Evolutionary conservation across 2,888 invertebrate genomes (phyloP), one percentile per base, ranked within the genome.

Genomic region (Pimpla rufipes): DNA sequence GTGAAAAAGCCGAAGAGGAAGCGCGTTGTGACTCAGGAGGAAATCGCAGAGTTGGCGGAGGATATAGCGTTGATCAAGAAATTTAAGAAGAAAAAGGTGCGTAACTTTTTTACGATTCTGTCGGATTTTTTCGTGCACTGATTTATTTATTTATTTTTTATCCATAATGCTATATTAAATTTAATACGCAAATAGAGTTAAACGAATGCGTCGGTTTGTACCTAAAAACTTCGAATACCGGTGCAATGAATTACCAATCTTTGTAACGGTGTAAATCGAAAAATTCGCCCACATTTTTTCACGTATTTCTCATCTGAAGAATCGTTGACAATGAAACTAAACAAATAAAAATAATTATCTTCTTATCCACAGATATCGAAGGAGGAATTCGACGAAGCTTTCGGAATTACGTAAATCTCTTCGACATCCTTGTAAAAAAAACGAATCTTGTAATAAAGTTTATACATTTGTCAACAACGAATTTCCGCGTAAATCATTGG

Each of bases 31-130:
- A 96, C 95, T 2, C 95, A 96, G 88, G 96, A 97, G 85, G 97
- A 98, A 89, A 90, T 97, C 35, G 95, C 95, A 40, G 97, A 98
- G 90, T 90, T 98, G 66, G 96, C 96, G 7, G 96, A 95, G 75
- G 98, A 99, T 91, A 96, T 97, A 67, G 95, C 97, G 6, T 94
- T 98, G 29, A 95, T 98, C 82, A 98, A 98, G 92, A 98, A 97
- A 89, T 94, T 98, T 0, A 98, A 98, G 92, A 97, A 96, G 89
- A 96, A 97, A 88, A 98, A 98, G 93, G 95, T 95, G 88, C 18
- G 2, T 29, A n/a, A n/a, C 5, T 29, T 29, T 29, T 29, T 29
- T 29, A 29, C 2, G 16, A 23, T 21, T 2, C 11, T 6, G 23
- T n/a, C 13, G n/a, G 29, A 5, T 29, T 29, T 29, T 29, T 29